Conservation (phyloP, 1,140 invertebrate species). For the Zelostemma sp. region DNA sequence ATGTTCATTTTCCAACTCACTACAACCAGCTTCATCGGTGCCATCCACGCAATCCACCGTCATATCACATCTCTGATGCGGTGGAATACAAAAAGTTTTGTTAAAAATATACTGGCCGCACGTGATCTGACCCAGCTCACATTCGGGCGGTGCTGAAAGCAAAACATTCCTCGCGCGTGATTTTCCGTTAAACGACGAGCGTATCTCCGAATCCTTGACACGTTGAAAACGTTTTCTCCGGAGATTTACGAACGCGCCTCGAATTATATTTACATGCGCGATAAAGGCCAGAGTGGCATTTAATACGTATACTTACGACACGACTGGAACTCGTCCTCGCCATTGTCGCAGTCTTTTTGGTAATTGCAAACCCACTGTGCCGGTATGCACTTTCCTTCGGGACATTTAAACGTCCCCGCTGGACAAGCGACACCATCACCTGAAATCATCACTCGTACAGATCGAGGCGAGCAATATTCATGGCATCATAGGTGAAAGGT, state of each 20-base stretch:
- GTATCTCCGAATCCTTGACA: background rate
- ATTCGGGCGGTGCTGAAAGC: slow-evolving; percentile 86
- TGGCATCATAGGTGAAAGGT: slow-evolving; percentile 67
- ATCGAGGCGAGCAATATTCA: slow-evolving; percentile 51
- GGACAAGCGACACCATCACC: slow-evolving; percentile 69
- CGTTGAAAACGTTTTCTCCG: background rate
- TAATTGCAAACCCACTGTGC: slow-evolving; percentile 89
- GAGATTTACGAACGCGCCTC: background rate
- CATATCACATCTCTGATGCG: slow-evolving; percentile 92
- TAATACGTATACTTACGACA: slow-evolving; percentile 82
- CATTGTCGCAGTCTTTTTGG: slow-evolving; percentile 89
- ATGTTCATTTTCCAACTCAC: too few relatives aligned
- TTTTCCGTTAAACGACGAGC: too few relatives aligned
- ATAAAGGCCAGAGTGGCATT: background rate
- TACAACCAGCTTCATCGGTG: slow-evolving; percentile 92
- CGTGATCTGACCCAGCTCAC: slow-evolving; percentile 85
- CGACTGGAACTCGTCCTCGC: slow-evolving; percentile 89
- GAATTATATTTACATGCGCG: background rate
- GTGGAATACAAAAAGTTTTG: slow-evolving; percentile 92
- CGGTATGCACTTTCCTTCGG: slow-evolving; percentile 89
- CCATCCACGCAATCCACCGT: slow-evolving; percentile 94
- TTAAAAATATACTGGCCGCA: slow-evolving; percentile 94
- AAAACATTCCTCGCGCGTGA: background rate
- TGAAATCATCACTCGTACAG: slow-evolving; percentile 44
- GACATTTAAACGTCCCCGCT: slow-evolving; percentile 82